phyloP scores from a whole-genome alignment of 2,797 vertebrate species.

The Artibeus lituratus region DNA sequence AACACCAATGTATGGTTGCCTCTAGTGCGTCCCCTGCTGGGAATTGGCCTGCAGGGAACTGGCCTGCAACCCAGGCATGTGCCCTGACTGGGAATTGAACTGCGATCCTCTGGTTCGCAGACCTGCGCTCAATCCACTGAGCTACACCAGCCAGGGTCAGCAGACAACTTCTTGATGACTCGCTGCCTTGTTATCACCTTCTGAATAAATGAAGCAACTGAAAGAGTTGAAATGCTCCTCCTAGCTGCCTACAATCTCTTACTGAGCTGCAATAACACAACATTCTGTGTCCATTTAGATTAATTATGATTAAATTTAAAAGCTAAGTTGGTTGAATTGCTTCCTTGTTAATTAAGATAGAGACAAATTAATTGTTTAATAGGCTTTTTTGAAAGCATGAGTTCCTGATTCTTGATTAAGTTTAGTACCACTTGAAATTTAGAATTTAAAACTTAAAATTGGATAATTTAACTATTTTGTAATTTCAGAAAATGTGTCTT shows the following conservation, averaged over 20 bases:
- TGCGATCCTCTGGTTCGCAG: too few species aligned
- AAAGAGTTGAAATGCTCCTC: conserved; percentile 23
- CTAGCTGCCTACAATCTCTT: conserved; percentile 26
- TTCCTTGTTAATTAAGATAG: conserved; percentile 63
- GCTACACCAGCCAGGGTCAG: too few species aligned
- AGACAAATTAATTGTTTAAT: conserved; percentile 70
- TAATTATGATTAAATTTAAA: conserved; percentile 61
- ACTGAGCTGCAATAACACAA: conserved; percentile 33
- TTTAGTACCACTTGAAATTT: conserved; percentile 14
- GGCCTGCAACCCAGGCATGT: too few species aligned
- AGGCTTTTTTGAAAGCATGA: conserved; percentile 25
- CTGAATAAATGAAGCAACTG: conserved; percentile 55
- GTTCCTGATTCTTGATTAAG: conserved; percentile 52
- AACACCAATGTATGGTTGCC: too few species aligned
- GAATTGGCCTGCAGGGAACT: too few species aligned
- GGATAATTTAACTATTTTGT: conserved; percentile 46
- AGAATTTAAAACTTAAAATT: conserved; percentile 30
- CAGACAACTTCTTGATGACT: conserved; percentile 50
- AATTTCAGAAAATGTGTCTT: not conserved
- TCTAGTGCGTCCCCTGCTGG: too few species aligned
- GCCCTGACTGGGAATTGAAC: too few species aligned
- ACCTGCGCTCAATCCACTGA: too few species aligned
- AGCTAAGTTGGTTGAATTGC: conserved; percentile 55
- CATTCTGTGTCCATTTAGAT: conserved; percentile 59
- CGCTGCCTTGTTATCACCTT: conserved; percentile 66